Evolutionary conservation across 2,113 vertebrate genomes (phyloP), one percentile per base, ranked within the genome.

Genomic region (Halichoeres trimaculatus): DNA sequence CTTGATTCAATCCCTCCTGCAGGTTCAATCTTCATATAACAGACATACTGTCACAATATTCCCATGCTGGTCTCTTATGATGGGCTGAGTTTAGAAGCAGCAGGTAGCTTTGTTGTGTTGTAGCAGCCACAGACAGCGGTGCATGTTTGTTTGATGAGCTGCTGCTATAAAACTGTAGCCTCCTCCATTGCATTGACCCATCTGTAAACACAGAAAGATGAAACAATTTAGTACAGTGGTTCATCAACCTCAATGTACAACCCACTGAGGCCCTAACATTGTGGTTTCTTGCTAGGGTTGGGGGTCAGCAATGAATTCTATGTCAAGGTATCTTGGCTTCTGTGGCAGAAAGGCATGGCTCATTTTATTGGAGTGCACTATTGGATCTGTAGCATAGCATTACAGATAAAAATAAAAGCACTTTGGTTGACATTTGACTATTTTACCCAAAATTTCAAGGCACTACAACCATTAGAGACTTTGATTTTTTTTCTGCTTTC

Each of bases 181-280:
- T 97, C 95, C 90, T 97, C 95, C 90, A 99, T 98, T 87, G 97
- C 97, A 86, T 95, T 94, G 74, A 98, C 95, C 98, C 98, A 99
- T 77, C 97, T 99, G 90, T n/a, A n/a, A 87, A 91, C 74, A 94
- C 20, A 84, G 36, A 16, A 24, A 22, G 8, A 20, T 3, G 12
- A 3, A 54, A 50, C 12, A 57, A 5, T 54, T 40, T 17, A 17
- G 17, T 16, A 57, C 52, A 47, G 9, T 8, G 11, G 5, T 51
- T 17, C 5, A n/a, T 7, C 17, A 30, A 20, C 1, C 24, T 22
- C 35, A 52, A 8, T 54, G 60, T 19, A 19, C 56, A 11, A 34
- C 19, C 50, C 35, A 14, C 45, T 1, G 54, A 34, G 17, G 9
- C 30, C 30, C 30, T 30, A 30, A 30, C 30, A 4, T 6, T 30